Evolutionary conservation across 2,797 vertebrate genomes (phyloP), one percentile per base, ranked within the genome.

Genomic region (Merluccius polli): DNA sequence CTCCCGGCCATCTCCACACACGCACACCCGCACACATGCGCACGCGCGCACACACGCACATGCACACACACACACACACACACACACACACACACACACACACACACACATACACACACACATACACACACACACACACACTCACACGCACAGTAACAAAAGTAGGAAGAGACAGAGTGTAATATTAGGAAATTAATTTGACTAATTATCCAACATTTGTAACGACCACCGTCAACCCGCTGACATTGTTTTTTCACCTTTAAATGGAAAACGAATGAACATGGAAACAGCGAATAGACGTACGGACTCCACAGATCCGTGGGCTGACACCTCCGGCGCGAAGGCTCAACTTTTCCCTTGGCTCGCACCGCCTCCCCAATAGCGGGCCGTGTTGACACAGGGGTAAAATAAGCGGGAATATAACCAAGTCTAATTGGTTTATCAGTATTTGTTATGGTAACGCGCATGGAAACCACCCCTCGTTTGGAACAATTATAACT

Each of bases 401-500:
- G 68, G 79, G 85, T 86, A 93, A 87, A 86, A 87, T 87, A 92
- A 89, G 85, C 84, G 81, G 84, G 80, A 93, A 86, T 85, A 88
- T 90, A 92, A 88, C 87, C 84, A 85, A 75, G 79, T 82, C 85
- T 92, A 93, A 94, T 93, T 92, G 89, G 87, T 92, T 93, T 92
- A 93, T 94, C 93, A 84, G 82, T 92, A 91, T 94, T 94, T 94
- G 93, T 92, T 93, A 90, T 94, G 93, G 93, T 90, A 90, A 93
- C 93, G 77, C 84, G 80, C 90, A 87, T 93, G 87, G 93, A 93
- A 92, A 94, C 92, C 82, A 90, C 77, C 86, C 83, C n/a, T n/a
- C n/a, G n/a, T 82, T 88, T 93, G 87, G 89, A 91, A 93, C 84
- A 88, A 91, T 89, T 90, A 89, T 89, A 89, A 91, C 93, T 93